Percentiles rank a stretch among this genome's conserved stretches.
These are phyloP conservation scores for Papilio aristodemus DNA, from an alignment of 1,140 invertebrate species.

Conservation along the genomic window DNA sequence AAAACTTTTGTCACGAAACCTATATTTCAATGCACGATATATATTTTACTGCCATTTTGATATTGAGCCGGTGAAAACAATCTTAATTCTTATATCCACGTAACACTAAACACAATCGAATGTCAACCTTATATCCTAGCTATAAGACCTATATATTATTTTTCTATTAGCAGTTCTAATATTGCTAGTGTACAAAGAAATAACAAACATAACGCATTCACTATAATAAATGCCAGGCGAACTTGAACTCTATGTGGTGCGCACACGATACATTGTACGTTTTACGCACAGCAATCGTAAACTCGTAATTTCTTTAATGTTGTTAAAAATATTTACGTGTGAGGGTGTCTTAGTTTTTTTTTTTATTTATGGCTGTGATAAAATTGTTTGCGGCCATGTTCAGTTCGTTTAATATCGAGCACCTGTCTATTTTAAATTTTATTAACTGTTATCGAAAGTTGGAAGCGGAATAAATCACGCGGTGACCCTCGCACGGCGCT, in stretches of 20 bases:
- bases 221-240: constrained; percentile 7
- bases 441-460: constrained; percentile 49
- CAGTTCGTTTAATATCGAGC: constrained; percentile 52
- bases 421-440: constrained; percentile 59
- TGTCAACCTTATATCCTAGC: constrained; percentile 36
- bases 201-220: constrained; percentile 22
- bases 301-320: constrained; percentile 45
- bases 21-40: constrained; percentile 69
- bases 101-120: constrained; percentile 29
- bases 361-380: constrained; percentile 69
- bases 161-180: constrained; percentile 38
- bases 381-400: constrained; percentile 70
- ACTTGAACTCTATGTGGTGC: constrained; percentile 19
- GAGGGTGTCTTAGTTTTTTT: constrained; percentile 58
- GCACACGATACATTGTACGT: not conserved
- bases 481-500: constrained; percentile 20
- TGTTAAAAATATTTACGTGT: constrained; percentile 66
- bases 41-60: constrained; percentile 64
- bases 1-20: constrained; percentile 73
- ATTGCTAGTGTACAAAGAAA: constrained; percentile 32
- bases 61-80: constrained; percentile 51
- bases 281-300: constrained; percentile 9
- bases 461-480: constrained; percentile 47
- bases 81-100: constrained; percentile 37
- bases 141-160: constrained; percentile 32